These are phyloP conservation scores for Desmophyllum pertusum DNA, from an alignment of 92 coral and sea anemone genomes.

Conservation along the genomic window DNA sequence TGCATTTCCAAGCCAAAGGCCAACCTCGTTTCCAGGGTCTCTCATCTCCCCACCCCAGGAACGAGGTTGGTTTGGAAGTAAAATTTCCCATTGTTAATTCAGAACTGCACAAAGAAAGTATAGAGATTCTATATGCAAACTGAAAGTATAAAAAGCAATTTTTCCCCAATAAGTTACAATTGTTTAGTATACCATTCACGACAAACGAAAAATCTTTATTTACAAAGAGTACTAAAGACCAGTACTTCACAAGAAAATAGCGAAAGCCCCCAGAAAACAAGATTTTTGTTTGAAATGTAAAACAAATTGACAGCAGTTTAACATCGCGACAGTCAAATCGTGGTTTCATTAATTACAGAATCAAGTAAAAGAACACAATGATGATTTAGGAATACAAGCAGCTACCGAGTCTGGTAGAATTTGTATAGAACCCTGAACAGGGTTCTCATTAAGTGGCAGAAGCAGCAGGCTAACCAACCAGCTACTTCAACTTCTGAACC, in stretches of 20 bases:
- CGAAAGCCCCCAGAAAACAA: not conserved
- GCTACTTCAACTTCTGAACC: no score
- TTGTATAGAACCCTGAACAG: not conserved
- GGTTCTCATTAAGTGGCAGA: not conserved
- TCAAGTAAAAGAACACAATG: not conserved
- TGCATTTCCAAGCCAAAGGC: not conserved
- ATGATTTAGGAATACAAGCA: not conserved
- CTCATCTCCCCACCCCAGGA: no score
- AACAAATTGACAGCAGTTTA: not conserved
- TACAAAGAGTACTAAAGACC: not conserved
- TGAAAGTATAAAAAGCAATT: not conserved
- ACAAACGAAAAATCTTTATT: not conserved
- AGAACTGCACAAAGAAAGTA: not conserved
- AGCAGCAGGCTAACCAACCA: no score
- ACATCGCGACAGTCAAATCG: not conserved
- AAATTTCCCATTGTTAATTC: not conserved
- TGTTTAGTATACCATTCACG: not conserved
- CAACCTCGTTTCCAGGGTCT: no score
- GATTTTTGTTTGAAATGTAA: not conserved
- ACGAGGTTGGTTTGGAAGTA: no score
- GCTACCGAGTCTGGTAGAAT: not conserved
- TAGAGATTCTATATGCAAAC: not conserved
- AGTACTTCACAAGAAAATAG: not conserved
- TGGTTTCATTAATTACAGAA: not conserved
- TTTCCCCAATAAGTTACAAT: slow-evolving; percentile 12